phyloP scores from a whole-genome alignment of 1,140 invertebrate species.

The Phocides pigmalion region DNA sequence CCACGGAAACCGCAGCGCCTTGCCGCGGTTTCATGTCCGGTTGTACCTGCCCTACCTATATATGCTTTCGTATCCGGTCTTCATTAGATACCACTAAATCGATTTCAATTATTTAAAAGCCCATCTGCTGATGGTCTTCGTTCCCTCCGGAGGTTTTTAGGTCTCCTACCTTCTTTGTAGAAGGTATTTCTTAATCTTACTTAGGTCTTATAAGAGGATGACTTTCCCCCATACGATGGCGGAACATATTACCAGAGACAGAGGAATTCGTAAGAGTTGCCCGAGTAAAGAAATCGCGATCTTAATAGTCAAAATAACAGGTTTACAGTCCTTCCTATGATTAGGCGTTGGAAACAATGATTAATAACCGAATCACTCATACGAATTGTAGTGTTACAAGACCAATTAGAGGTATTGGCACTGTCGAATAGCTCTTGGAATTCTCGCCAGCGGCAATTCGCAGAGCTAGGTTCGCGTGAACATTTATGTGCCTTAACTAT shows the following conservation, averaged over 20 bases:
- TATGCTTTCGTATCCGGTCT: conserved; percentile 17
- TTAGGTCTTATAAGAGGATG: too few species aligned
- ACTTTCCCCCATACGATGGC: too few species aligned
- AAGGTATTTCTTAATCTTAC: too few species aligned
- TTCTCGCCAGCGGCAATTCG: conserved; percentile 19
- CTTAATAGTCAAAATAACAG: too few species aligned
- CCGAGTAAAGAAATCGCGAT: too few species aligned
- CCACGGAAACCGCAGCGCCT: conserved; percentile 28
- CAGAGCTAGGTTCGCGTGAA: conserved; percentile 15
- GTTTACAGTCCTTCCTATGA: background rate
- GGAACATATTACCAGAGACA: too few species aligned
- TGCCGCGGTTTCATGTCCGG: conserved; percentile 28
- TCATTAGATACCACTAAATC: conserved; percentile 25
- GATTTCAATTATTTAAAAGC: too few species aligned
- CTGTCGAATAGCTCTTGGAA: background rate
- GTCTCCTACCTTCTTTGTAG: too few species aligned
- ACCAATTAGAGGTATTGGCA: conserved; percentile 22
- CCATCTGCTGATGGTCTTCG: too few species aligned
- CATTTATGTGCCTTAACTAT: conserved; percentile 26
- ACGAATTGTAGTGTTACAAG: conserved; percentile 8
- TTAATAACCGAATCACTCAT: background rate
- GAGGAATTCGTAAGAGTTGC: too few species aligned
- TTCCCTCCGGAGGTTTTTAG: too few species aligned
- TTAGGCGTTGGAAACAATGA: background rate
- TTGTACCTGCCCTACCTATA: conserved; percentile 9